These are phyloP conservation scores for Meganola albula DNA, from an alignment of 2,888 invertebrate genomes.

Conservation along the genomic window DNA sequence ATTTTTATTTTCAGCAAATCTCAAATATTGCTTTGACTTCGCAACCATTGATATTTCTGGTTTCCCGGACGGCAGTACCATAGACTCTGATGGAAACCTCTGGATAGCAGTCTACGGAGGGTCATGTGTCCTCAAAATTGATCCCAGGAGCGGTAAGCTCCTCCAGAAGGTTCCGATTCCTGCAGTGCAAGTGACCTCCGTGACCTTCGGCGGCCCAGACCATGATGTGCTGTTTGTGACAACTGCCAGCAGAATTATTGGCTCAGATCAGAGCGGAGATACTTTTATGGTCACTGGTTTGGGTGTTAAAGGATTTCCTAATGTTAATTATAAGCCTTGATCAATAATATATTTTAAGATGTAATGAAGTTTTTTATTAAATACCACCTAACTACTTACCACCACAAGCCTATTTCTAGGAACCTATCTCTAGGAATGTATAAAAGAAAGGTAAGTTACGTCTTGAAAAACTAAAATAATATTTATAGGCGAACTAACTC, in stretches of 20 bases:
- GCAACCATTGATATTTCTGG: constrained; percentile 51
- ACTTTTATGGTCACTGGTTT: constrained; percentile 80
- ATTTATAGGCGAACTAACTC: no score
- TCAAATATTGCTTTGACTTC: constrained; percentile 79
- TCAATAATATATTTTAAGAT: neutral
- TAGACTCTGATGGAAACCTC: constrained; percentile 85
- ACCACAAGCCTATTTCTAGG: no score
- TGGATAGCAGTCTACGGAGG: constrained; percentile 86
- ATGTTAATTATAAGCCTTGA: constrained; percentile 41
- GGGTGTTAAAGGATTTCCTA: constrained; percentile 74
- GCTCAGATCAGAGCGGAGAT: constrained; percentile 67
- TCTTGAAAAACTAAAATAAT: no score
- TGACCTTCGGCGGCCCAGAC: constrained; percentile 84
- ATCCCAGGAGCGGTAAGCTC: constrained; percentile 74
- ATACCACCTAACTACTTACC: no score
- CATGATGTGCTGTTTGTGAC: constrained; percentile 82
- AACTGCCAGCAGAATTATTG: constrained; percentile 68
- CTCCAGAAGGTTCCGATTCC: constrained; percentile 72
- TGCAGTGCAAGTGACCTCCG: constrained; percentile 83
- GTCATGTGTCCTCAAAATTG: constrained; percentile 73
- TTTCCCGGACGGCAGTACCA: constrained; percentile 84
- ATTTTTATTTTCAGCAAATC: constrained; percentile 69
- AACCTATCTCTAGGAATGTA: no score
- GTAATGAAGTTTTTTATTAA: neutral
- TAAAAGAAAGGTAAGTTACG: no score